These are phyloP conservation scores for Noctuana brunneofusca DNA, from an alignment of 2,888 invertebrate species.

Conservation along the genomic window DNA sequence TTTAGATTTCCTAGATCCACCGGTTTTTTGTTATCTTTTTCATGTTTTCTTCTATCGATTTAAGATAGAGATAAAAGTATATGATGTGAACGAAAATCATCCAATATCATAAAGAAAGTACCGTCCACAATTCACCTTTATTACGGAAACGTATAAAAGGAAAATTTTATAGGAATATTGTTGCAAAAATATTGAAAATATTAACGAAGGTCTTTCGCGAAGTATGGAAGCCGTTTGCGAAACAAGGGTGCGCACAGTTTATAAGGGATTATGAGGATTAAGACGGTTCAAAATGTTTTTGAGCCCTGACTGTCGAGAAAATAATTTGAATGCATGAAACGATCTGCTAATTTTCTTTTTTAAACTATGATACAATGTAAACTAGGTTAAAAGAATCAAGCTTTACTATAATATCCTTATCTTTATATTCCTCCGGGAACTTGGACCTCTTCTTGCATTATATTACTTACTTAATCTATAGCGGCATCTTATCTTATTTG, in stretches of 20 bases:
- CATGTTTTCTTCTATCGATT: no score
- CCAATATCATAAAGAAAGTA: no score
- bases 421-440: background rate
- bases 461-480: background rate
- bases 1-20: no score
- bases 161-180: no score
- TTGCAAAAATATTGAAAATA: constrained; percentile 29
- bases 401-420: background rate
- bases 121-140: no score
- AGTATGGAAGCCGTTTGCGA: constrained; percentile 36
- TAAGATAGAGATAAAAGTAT: no score
- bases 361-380: no score
- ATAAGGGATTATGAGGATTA: constrained; percentile 23
- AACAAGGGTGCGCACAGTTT: constrained; percentile 27
- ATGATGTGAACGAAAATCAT: no score
- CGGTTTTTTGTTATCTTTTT: no score
- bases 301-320: constrained; percentile 4
- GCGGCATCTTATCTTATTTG: background rate
- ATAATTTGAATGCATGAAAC: background rate
- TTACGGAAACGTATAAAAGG: no score
- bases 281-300: constrained; percentile 9
- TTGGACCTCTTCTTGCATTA: background rate
- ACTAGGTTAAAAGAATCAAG: no score
- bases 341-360: no score
- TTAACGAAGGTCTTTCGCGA: constrained; percentile 38